Evolutionary conservation across 2,113 vertebrate species (phyloP).

Genomic region (Raphicerus campestris): DNA sequence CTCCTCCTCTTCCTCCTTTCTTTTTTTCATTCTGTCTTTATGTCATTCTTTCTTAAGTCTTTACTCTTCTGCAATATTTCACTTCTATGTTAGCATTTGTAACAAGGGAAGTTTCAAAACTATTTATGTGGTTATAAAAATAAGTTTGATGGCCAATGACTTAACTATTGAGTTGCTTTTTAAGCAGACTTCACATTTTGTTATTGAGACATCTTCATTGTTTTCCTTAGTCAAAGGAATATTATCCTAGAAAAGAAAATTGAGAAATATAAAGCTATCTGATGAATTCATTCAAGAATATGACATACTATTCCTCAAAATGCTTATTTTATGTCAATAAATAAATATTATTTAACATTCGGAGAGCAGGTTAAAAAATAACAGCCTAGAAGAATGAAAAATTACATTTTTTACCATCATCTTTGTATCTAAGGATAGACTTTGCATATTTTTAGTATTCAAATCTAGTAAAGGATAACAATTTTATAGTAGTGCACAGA

Average conservation of each 20-base stretch:
- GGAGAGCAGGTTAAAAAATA: constrained; percentile 17
- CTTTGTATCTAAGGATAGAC: constrained; percentile 52
- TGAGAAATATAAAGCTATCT: background rate
- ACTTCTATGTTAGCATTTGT: background rate
- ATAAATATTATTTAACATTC: constrained; percentile 12
- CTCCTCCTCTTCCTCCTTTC: background rate
- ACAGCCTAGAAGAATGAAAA: constrained; percentile 20
- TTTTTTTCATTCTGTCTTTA: background rate
- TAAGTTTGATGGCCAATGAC: background rate
- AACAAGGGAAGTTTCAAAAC: background rate
- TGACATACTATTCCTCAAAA: background rate
- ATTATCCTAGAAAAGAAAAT: background rate
- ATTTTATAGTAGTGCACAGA: constrained; percentile 59
- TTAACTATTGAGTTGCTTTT: background rate
- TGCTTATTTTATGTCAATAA: background rate
- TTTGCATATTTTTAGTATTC: constrained; percentile 51
- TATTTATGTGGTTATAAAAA: background rate
- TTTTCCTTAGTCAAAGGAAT: background rate
- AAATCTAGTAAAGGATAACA: constrained; percentile 58
- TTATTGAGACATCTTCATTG: background rate
- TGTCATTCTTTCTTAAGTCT: background rate
- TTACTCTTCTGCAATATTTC: background rate
- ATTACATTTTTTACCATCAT: constrained; percentile 36
- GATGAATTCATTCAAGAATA: background rate
- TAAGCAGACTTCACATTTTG: background rate